Percentiles rank a stretch among this genome's conserved stretches.
phyloP scores from a whole-genome alignment of 2,113 vertebrate genomes.

The Vanacampus margaritifer region DNA sequence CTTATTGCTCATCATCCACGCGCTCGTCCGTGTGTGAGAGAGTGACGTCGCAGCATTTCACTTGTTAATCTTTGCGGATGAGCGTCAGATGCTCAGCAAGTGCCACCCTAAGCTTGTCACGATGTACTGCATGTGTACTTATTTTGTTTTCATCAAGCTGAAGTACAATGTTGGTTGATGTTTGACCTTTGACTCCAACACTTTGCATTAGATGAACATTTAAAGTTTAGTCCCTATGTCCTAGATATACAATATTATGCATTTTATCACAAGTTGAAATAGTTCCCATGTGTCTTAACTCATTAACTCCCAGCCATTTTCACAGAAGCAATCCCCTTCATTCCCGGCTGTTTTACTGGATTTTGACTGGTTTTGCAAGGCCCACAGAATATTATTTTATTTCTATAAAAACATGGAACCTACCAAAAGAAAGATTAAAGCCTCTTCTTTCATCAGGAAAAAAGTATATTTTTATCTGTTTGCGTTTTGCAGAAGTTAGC shows the following conservation, averaged over 20 bases:
- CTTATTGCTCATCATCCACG: conserved; percentile 28
- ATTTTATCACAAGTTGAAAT: too few relatives aligned
- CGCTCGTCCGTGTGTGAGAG: conserved; percentile 34
- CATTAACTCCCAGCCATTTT: too few relatives aligned
- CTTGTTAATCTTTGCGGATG: conserved; percentile 37
- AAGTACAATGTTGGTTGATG: background rate
- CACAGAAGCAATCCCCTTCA: too few relatives aligned
- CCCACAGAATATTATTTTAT: too few relatives aligned
- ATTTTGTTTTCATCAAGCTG: background rate
- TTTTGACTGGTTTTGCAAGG: too few relatives aligned
- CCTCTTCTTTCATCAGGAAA: too few relatives aligned
- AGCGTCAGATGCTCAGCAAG: conserved; percentile 6
- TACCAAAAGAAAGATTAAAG: too few relatives aligned
- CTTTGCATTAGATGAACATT: background rate
- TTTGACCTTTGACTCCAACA: background rate
- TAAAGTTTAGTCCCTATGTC: background rate
- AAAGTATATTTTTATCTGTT: too few relatives aligned
- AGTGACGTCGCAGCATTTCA: conserved; percentile 8
- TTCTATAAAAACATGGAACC: too few relatives aligned
- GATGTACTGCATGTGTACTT: background rate
- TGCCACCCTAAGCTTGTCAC: conserved; percentile 6
- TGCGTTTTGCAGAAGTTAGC: too few relatives aligned
- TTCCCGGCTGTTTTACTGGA: too few relatives aligned
- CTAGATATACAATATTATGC: background rate
- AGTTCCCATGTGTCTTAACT: background rate